Percentiles rank a stretch among this genome's conserved stretches.
phyloP scores from a whole-genome alignment of 2,113 vertebrate genomes.

The Rhipidura dahli region DNA sequence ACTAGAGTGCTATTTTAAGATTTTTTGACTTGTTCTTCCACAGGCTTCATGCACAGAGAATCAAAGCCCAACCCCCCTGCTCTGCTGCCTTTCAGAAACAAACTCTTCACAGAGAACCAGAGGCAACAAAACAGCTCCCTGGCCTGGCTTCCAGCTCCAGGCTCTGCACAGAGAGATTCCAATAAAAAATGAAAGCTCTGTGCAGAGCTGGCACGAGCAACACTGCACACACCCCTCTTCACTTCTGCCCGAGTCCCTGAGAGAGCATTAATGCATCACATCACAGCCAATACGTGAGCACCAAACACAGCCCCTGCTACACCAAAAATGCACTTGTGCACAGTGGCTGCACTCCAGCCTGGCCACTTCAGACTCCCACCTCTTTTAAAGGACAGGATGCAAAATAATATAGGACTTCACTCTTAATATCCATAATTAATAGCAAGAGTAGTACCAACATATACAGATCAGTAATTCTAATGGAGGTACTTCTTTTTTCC shows the following conservation, averaged over 20 bases:
- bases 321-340: background rate
- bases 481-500: background rate
- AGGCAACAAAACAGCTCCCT: background rate
- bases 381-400: background rate
- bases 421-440: background rate
- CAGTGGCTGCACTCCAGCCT: background rate
- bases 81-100: background rate
- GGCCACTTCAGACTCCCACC: background rate
- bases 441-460: background rate
- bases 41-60: rapidly evolving
- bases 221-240: background rate
- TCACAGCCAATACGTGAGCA: background rate
- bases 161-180: background rate
- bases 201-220: background rate
- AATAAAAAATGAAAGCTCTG: background rate
- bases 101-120: background rate
- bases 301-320: background rate
- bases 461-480: background rate
- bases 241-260: background rate
- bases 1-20: background rate
- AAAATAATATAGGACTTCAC: background rate
- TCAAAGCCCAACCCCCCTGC: background rate
- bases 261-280: background rate
- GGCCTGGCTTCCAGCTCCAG: background rate
- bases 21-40: background rate